Evolutionary conservation across 2,113 vertebrate species (phyloP).

Genomic region (Triplophysa tibetana): DNA sequence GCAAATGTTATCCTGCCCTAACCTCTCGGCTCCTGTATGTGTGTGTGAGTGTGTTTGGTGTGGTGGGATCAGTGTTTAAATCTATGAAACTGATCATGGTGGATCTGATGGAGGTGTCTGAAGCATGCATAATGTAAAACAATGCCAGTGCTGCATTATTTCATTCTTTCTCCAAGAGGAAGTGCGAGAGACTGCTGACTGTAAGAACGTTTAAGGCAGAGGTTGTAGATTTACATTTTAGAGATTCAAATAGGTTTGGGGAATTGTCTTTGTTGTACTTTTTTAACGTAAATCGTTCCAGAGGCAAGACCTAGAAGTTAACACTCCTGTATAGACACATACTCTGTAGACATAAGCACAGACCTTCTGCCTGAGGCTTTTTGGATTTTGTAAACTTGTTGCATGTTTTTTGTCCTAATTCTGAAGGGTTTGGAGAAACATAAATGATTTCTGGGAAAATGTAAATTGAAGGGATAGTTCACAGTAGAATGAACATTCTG

Average conservation of each 20-base stretch:
- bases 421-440: too few species aligned
- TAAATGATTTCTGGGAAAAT: too few species aligned
- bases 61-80: slow-evolving; percentile 26
- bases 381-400: too few species aligned
- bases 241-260: slow-evolving; percentile 6
- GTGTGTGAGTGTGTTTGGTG: background rate
- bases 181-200: slow-evolving; percentile 11
- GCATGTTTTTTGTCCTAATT: too few species aligned
- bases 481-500: too few species aligned
- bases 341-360: too few species aligned
- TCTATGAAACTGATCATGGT: slow-evolving; percentile 23
- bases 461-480: too few species aligned
- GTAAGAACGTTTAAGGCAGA: background rate
- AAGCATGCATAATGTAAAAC: slow-evolving; percentile 24
- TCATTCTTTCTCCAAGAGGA: background rate
- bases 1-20: slow-evolving; percentile 57
- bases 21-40: slow-evolving; percentile 26
- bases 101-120: slow-evolving; percentile 15
- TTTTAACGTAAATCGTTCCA: background rate
- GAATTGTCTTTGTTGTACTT: slow-evolving; percentile 2
- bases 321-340: background rate
- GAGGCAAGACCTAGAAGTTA: slow-evolving; percentile 1
- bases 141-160: slow-evolving; percentile 5
- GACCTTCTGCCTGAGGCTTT: too few species aligned
- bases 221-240: slow-evolving; percentile 21